Percentiles rank a stretch among this genome's conserved stretches.
phyloP scores from a whole-genome alignment of 2,888 invertebrate species.

The Alcis repandata region DNA sequence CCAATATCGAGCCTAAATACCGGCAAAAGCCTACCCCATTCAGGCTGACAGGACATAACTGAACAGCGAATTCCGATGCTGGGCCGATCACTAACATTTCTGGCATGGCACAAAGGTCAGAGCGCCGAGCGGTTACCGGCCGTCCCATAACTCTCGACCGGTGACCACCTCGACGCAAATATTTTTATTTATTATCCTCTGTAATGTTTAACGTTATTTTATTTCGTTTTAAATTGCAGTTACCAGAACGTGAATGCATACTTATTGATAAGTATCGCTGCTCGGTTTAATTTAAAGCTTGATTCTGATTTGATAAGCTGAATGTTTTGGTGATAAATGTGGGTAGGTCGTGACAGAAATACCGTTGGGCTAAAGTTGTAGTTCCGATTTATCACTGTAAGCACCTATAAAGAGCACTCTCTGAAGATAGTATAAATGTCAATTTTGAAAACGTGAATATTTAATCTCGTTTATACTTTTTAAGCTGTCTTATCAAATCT shows the following conservation, averaged over 20 bases:
- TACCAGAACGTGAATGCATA: constrained; percentile 12
- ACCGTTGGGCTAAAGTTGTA: neutral
- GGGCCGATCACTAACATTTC: constrained; percentile 57
- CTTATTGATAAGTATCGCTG: constrained; percentile 25
- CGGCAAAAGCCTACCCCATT: constrained; percentile 48
- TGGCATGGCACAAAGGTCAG: constrained; percentile 66
- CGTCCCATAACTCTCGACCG: constrained; percentile 53
- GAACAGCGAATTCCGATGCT: constrained; percentile 60
- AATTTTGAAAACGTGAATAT: too few relatives aligned
- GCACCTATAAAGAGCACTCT: too few relatives aligned
- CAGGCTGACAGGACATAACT: constrained; percentile 44
- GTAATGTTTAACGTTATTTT: constrained; percentile 29
- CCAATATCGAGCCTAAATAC: constrained; percentile 43
- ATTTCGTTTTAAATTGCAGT: constrained; percentile 26
- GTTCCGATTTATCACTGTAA: too few relatives aligned
- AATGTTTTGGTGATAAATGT: constrained; percentile 16
- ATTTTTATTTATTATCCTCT: constrained; percentile 40
- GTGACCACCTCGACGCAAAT: constrained; percentile 53
- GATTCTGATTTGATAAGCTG: constrained; percentile 26
- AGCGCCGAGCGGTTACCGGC: constrained; percentile 53
- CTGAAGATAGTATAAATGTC: too few relatives aligned
- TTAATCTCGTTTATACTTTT: too few relatives aligned
- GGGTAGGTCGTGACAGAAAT: constrained; percentile 4
- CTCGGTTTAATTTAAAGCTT: constrained; percentile 24
- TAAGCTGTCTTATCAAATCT: neutral